Conservation (phyloP, 1,140 invertebrate species). For the Lanistes nyassanus region DNA sequence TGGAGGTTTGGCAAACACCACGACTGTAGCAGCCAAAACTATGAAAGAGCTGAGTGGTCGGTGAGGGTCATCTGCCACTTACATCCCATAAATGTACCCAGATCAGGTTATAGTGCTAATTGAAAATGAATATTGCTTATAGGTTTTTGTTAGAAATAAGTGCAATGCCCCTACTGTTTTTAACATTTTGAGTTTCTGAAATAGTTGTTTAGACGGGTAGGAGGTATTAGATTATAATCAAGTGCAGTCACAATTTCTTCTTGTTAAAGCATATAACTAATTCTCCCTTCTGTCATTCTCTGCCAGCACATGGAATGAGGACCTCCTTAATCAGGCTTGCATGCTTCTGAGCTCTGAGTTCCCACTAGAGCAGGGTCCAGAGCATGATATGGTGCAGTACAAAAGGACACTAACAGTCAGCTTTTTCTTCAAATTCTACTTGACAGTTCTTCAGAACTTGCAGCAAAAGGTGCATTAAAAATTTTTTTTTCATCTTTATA, state of each 20-base stretch:
- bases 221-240: too few relatives aligned
- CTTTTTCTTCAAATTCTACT: constrained; percentile 72
- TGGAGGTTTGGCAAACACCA: constrained; percentile 91
- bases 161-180: too few relatives aligned
- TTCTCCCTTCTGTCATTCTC: constrained; percentile 73
- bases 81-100: too few relatives aligned
- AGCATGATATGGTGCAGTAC: constrained; percentile 91
- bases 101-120: too few relatives aligned
- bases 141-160: too few relatives aligned
- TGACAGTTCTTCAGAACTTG: constrained; percentile 71
- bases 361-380: constrained; percentile 79
- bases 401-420: constrained; percentile 80
- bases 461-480: constrained; percentile 39
- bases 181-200: too few relatives aligned
- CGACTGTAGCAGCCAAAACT: constrained; percentile 79
- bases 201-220: too few relatives aligned
- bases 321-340: constrained; percentile 75
- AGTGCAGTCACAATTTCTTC: too few relatives aligned
- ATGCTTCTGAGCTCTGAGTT: constrained; percentile 78
- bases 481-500: neutral
- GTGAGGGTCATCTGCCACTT: constrained; percentile 49
- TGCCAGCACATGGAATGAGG: constrained; percentile 78
- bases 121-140: too few relatives aligned
- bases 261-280: constrained; percentile 50
- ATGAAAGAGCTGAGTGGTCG: constrained; percentile 73